phyloP scores from a whole-genome alignment of 2,797 vertebrate species.

The Eurystomus glaucurus region DNA sequence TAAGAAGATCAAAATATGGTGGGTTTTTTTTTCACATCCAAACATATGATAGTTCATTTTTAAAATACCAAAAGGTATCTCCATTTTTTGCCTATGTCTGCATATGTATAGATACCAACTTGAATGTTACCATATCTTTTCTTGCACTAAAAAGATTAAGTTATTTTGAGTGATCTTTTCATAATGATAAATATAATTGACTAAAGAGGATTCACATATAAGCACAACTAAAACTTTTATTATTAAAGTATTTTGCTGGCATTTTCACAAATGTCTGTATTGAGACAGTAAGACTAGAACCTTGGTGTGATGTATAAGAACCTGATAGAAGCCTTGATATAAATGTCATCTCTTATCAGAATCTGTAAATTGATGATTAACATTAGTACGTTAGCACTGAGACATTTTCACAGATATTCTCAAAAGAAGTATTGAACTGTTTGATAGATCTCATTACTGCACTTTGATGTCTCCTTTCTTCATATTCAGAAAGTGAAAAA shows the following conservation, averaged over 20 bases:
- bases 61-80: background rate
- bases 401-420: conserved; percentile 27
- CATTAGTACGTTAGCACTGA: background rate
- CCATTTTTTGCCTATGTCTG: background rate
- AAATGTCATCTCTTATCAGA: conserved; percentile 26
- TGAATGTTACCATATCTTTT: background rate
- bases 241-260: background rate
- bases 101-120: background rate
- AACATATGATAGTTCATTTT: background rate
- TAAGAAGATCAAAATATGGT: background rate
- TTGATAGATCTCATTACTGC: conserved; percentile 56
- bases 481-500: conserved; percentile 11
- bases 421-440: background rate
- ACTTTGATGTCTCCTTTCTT: conserved; percentile 57
- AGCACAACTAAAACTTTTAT: background rate
- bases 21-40: background rate
- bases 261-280: background rate
- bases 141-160: background rate
- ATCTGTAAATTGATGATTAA: conserved; percentile 43
- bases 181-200: background rate
- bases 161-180: background rate
- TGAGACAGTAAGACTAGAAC: background rate
- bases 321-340: background rate
- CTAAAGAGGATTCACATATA: background rate
- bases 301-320: background rate